phyloP scores from a whole-genome alignment of 1,140 invertebrate genomes.

The Magallana ariakensis region DNA sequence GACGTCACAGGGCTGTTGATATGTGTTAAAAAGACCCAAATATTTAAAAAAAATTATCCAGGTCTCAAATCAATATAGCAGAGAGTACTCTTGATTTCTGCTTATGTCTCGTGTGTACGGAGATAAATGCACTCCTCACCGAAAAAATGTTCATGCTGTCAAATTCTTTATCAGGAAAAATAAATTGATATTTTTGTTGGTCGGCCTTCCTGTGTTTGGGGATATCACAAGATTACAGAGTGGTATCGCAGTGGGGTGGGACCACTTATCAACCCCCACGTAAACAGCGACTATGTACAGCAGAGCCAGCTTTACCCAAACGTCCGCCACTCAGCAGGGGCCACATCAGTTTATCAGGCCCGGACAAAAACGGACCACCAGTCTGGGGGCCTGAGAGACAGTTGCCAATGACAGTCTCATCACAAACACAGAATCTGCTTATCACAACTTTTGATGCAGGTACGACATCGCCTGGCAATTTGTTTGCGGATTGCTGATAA shows the following conservation, averaged over 20 bases:
- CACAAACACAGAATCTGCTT: background rate
- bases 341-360: background rate
- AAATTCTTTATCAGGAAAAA: slow-evolving; percentile 24
- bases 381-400: background rate
- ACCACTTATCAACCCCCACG: background rate
- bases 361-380: background rate
- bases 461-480: background rate
- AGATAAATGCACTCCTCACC: background rate
- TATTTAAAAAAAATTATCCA: background rate
- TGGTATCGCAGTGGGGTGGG: background rate
- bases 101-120: background rate
- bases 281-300: background rate
- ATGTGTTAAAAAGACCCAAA: slow-evolving; percentile 5
- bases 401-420: slow-evolving; percentile 22
- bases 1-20: slow-evolving; percentile 11
- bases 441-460: background rate
- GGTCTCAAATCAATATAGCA: background rate
- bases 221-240: background rate
- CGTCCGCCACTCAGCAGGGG: background rate
- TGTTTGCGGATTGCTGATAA: slow-evolving; percentile 6
- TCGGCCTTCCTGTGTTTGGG: background rate
- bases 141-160: background rate
- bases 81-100: background rate
- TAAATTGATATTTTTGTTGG: slow-evolving; percentile 22
- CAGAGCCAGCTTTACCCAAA: background rate